Percentiles rank a stretch among this genome's conserved stretches.
These are phyloP conservation scores for Prionace glauca DNA, from an alignment of 2,797 vertebrate species.

Conservation along the genomic window DNA sequence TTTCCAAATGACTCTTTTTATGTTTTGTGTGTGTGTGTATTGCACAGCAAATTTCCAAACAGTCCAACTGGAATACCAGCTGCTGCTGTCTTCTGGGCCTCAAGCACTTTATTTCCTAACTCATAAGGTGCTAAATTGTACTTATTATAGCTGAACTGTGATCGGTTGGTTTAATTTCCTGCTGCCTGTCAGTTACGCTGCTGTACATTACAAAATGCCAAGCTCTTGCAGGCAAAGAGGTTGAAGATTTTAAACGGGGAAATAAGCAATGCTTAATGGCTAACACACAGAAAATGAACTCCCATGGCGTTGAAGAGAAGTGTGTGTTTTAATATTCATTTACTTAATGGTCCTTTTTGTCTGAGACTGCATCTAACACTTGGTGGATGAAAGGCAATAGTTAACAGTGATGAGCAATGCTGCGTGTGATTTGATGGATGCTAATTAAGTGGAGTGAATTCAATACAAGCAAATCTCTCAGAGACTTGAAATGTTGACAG, in stretches of 20 bases:
- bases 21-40: not conserved
- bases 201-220: not conserved
- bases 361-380: not conserved
- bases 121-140: not conserved
- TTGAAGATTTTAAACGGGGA: not conserved
- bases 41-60: not conserved
- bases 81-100: not conserved
- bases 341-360: not conserved
- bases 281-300: not conserved
- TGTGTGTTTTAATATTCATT: not conserved
- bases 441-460: not conserved
- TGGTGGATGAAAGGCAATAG: not conserved
- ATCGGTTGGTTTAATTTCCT: not conserved
- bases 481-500: not conserved
- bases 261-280: not conserved
- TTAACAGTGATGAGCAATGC: not conserved
- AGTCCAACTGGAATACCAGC: conserved; percentile 3
- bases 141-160: not conserved
- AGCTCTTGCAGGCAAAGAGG: not conserved
- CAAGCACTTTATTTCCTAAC: not conserved
- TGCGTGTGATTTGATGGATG: not conserved
- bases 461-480: not conserved
- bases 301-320: not conserved
- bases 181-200: not conserved
- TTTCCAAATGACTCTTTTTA: not conserved